phyloP scores from a whole-genome alignment of 2,113 vertebrate species.

The Solenodon paradoxus region DNA sequence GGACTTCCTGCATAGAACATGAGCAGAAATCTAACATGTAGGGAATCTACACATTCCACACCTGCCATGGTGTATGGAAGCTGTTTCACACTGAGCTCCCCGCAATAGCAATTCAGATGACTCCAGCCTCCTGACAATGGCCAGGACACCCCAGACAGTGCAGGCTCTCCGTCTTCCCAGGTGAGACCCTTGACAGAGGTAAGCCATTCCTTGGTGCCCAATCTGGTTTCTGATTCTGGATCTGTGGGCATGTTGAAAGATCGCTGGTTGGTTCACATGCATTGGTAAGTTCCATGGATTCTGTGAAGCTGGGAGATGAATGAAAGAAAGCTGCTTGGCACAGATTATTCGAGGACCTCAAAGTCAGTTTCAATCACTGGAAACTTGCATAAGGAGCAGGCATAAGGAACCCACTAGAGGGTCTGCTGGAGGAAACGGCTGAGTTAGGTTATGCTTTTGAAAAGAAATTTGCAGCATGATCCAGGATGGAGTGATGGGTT shows the following conservation, averaged over 20 bases:
- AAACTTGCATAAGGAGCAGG: neutral
- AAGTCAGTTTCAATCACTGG: neutral
- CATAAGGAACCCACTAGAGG: neutral
- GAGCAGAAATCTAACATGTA: no score
- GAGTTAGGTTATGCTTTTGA: neutral
- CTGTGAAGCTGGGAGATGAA: neutral
- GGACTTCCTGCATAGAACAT: no score
- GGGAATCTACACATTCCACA: no score
- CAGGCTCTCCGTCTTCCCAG: neutral
- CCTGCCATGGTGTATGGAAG: neutral
- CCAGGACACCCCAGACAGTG: no score
- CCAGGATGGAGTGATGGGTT: neutral
- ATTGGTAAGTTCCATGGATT: neutral
- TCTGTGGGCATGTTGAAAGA: neutral
- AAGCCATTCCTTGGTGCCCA: neutral
- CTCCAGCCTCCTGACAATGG: neutral
- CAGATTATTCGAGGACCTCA: neutral
- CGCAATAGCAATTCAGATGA: neutral
- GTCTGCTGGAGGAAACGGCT: neutral
- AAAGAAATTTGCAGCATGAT: neutral
- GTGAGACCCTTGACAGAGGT: neutral
- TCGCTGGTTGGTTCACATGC: no score
- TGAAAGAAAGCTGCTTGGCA: neutral
- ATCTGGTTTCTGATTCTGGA: neutral
- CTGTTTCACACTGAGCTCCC: fast-evolving